Evolutionary conservation across 2,888 invertebrate species (phyloP).

Genomic region (Micoletzkya japonica): DNA sequence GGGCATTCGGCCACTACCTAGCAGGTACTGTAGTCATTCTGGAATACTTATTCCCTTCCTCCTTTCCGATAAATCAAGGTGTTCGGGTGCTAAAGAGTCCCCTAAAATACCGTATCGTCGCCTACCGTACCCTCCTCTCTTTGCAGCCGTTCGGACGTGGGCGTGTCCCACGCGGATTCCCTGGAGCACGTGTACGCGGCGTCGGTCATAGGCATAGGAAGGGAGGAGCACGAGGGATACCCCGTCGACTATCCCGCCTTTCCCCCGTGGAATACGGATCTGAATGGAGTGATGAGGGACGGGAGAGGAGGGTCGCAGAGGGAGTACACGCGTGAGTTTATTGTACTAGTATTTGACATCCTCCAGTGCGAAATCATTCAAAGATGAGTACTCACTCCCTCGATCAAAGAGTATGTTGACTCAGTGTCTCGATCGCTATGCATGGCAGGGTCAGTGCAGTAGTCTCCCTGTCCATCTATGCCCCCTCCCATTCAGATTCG

Average conservation of each 20-base stretch:
- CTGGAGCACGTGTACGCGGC: constrained; percentile 41
- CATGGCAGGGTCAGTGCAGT: no score
- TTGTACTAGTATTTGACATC: no score
- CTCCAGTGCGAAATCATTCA: no score
- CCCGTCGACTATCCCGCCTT: constrained; percentile 26
- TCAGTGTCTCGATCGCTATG: no score
- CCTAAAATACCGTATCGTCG: not conserved
- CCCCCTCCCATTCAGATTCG: not conserved
- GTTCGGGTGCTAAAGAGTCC: no score
- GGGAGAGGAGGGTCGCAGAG: not conserved
- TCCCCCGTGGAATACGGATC: not conserved
- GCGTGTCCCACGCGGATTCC: constrained; percentile 25
- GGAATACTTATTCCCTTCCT: no score
- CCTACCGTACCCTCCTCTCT: not conserved
- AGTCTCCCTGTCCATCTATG: not conserved
- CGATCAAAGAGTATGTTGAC: no score
- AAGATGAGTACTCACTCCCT: no score
- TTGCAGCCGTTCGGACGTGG: constrained; percentile 35
- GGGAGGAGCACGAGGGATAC: constrained; percentile 21
- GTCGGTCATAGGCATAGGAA: constrained; percentile 26
- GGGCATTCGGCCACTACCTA: constrained; percentile 1
- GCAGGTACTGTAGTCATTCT: no score
- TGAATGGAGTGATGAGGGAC: constrained; percentile 4
- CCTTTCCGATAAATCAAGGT: no score
- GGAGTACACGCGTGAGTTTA: not conserved